Conservation (phyloP, 2,888 invertebrate genomes). For the Tipula unca region DNA sequence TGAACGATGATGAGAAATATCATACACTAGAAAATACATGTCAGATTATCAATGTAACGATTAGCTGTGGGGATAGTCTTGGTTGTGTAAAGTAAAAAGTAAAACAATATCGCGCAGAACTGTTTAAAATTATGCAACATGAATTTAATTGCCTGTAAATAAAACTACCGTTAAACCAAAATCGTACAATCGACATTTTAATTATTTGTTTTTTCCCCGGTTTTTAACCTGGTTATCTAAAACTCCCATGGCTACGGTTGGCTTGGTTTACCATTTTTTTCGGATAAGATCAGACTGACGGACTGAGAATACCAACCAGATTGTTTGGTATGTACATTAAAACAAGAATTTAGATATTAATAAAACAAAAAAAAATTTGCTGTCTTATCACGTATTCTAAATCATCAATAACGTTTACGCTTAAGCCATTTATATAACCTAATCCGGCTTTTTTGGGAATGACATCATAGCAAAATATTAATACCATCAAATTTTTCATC, state of each 20-base stretch:
- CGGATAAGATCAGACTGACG: background rate
- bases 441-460: background rate
- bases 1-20: background rate
- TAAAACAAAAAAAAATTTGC: background rate
- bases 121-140: background rate
- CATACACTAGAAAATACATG: background rate
- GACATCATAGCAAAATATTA: background rate
- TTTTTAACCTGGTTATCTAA: no score
- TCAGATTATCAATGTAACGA: background rate
- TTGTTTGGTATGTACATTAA: background rate
- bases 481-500: background rate
- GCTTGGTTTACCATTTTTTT: no score
- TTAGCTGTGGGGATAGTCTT: background rate
- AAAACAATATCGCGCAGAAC: background rate
- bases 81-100: background rate
- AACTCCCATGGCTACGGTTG: no score
- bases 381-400: background rate
- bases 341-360: background rate
- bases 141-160: background rate
- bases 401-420: slow-evolving; percentile 14
- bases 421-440: slow-evolving; percentile 8
- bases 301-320: background rate
- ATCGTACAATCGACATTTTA: no score
- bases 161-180: background rate
- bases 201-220: no score